Evolutionary conservation across 2,888 invertebrate genomes (phyloP).

Genomic region (Tanytarsus gracilentus): DNA sequence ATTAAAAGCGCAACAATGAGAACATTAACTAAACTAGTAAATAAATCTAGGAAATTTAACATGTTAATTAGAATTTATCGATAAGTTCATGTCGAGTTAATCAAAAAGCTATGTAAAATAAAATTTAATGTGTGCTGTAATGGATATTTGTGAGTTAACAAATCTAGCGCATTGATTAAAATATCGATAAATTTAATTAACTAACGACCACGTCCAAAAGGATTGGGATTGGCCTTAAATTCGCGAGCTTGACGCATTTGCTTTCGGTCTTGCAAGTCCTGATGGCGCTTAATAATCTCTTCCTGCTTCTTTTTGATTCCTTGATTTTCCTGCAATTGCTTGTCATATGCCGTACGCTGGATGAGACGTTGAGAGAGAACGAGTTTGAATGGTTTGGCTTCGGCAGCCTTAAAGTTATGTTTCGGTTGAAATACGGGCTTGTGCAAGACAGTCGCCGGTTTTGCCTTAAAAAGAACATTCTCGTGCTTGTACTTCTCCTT

Average conservation of each 20-base stretch:
- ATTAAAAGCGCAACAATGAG: too few species aligned
- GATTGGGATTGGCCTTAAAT: conserved; percentile 19
- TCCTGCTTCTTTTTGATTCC: conserved; percentile 1
- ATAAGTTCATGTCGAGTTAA: too few species aligned
- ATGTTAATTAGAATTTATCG: too few species aligned
- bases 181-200: too few species aligned
- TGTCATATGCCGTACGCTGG: conserved; percentile 8
- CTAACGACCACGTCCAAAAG: background rate
- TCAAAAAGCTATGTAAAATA: too few species aligned
- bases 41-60: too few species aligned
- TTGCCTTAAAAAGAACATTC: conserved; percentile 17
- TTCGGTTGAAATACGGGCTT: conserved; percentile 13
- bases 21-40: too few species aligned
- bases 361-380: background rate
- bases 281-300: background rate
- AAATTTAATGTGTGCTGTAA: too few species aligned
- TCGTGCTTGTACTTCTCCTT: conserved; percentile 1
- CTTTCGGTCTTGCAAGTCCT: conserved; percentile 7
- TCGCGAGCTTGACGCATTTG: conserved; percentile 7
- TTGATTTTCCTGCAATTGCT: background rate
- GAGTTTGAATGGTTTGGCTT: conserved; percentile 16
- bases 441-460: background rate
- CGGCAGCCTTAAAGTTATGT: background rate
- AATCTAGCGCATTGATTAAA: too few species aligned
- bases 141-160: too few species aligned